These are phyloP conservation scores for Whitmania pigra DNA, from an alignment of 1,140 invertebrate species.

Conservation along the genomic window DNA sequence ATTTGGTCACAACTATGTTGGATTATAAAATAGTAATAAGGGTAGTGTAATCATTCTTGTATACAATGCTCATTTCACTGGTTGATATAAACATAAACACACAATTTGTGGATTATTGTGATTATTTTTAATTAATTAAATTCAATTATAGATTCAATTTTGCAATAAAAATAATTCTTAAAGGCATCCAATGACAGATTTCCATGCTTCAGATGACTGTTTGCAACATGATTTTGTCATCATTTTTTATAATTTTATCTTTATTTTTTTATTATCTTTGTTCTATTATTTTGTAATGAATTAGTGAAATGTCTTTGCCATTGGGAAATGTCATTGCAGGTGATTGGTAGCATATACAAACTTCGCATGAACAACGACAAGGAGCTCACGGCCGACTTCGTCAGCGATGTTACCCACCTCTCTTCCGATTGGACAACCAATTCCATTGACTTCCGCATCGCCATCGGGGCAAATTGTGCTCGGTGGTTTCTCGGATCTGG, in stretches of 20 bases:
- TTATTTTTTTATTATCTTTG: too few species aligned
- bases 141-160: too few species aligned
- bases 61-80: too few species aligned
- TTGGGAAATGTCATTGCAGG: conserved; percentile 44
- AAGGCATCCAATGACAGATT: neutral
- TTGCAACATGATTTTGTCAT: too few species aligned
- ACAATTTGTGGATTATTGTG: too few species aligned
- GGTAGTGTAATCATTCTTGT: too few species aligned
- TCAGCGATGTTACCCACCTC: conserved; percentile 52
- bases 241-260: too few species aligned
- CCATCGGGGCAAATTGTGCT: conserved; percentile 65
- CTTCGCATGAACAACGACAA: conserved; percentile 20
- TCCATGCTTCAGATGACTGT: too few species aligned
- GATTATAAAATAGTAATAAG: neutral
- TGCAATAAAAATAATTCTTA: neutral
- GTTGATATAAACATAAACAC: too few species aligned
- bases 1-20: too few species aligned
- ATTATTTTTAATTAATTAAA: conserved; percentile 8
- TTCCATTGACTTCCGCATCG: conserved; percentile 46
- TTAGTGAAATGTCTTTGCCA: neutral
- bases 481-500: conserved; percentile 67
- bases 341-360: conserved; percentile 53
- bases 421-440: conserved; percentile 19
- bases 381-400: conserved; percentile 44
- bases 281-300: neutral